Conservation (phyloP, 1,140 invertebrate genomes). For the Elysia chlorotica region DNA sequence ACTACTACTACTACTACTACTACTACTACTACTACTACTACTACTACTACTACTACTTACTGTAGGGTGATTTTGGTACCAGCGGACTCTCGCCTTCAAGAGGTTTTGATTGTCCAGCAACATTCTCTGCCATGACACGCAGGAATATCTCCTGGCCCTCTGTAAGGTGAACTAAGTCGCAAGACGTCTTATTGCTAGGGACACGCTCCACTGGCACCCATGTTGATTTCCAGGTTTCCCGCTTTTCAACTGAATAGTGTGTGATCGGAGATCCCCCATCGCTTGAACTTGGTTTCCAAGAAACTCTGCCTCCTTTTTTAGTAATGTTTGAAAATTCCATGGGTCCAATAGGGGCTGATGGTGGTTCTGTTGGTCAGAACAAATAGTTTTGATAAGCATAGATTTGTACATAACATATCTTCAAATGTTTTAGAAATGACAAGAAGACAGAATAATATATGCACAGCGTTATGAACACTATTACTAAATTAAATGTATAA, state of each 20-base stretch:
- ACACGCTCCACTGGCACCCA: constrained; percentile 44
- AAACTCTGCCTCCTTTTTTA: constrained; percentile 72
- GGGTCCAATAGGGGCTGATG: constrained; percentile 77
- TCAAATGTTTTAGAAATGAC: too few species aligned
- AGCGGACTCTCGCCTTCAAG: constrained; percentile 77
- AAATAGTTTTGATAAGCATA: neutral
- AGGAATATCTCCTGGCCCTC: constrained; percentile 70
- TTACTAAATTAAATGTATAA: too few species aligned
- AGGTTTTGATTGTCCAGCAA: constrained; percentile 54
- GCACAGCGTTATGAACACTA: too few species aligned
- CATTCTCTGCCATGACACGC: constrained; percentile 57
- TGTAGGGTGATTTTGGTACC: constrained; percentile 94
- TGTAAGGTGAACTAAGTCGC: constrained; percentile 79
- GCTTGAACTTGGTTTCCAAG: constrained; percentile 86
- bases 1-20: too few species aligned
- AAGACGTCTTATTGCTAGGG: constrained; percentile 62
- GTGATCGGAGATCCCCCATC: constrained; percentile 85
- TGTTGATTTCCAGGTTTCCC: constrained; percentile 68
- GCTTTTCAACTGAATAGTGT: constrained; percentile 94
- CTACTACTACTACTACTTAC: constrained; percentile 68
- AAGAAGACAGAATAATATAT: too few species aligned
- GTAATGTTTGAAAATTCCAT: constrained; percentile 63
- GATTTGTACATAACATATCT: too few species aligned
- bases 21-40: too few species aligned
- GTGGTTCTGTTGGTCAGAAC: constrained; percentile 39